phyloP scores from a whole-genome alignment of 2,113 vertebrate genomes.

The rabbit (Oryctolagus cuniculus) region mOryCun1.1 NC_091448.1:4221001-4221500 shows the following conservation, averaged over 20 bases:
- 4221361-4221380: background rate
- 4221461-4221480: background rate
- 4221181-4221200: background rate
- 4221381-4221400: fast-evolving
- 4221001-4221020: too few relatives aligned
- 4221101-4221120: too few relatives aligned
- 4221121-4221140: too few relatives aligned
- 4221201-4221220: background rate
- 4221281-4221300: background rate
- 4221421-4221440: background rate
- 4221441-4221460: background rate
- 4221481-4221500: background rate
- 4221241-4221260: background rate
- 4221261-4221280: background rate
- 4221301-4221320: background rate
- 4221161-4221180: too few relatives aligned
- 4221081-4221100: too few relatives aligned
- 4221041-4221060: too few relatives aligned
- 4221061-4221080: too few relatives aligned
- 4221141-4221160: too few relatives aligned
- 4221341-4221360: background rate
- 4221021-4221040: too few relatives aligned
- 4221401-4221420: background rate
- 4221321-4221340: background rate
- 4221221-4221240: background rate